Evolutionary conservation across 2,113 vertebrate species (phyloP).

Genomic region (Rhineura floridana): DNA sequence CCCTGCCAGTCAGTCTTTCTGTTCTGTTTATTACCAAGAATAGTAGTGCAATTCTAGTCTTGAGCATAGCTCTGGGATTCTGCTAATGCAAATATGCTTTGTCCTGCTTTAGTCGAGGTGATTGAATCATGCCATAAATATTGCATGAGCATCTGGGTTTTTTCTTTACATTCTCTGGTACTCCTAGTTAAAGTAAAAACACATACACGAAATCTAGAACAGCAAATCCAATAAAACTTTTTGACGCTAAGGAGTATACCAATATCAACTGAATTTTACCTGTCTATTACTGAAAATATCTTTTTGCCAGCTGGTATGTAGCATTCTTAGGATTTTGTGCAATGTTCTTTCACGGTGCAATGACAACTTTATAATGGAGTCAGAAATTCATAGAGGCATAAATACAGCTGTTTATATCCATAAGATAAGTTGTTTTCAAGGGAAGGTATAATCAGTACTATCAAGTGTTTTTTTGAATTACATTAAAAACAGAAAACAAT

Average conservation of each 20-base stretch:
- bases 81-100: background rate
- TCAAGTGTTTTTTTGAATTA: slow-evolving; percentile 74
- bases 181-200: background rate
- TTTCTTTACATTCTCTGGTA: background rate
- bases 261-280: slow-evolving; percentile 40
- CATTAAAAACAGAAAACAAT: slow-evolving; percentile 69
- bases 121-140: background rate
- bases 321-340: slow-evolving; percentile 46
- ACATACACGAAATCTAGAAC: background rate
- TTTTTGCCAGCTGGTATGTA: slow-evolving; percentile 57
- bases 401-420: slow-evolving; percentile 70
- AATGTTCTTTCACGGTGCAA: slow-evolving; percentile 43
- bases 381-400: slow-evolving; percentile 65
- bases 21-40: background rate
- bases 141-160: background rate
- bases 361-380: slow-evolving; percentile 69
- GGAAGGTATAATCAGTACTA: slow-evolving; percentile 68
- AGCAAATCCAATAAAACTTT: slow-evolving; percentile 7
- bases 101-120: background rate
- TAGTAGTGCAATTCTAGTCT: background rate
- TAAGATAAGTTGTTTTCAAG: slow-evolving; percentile 70
- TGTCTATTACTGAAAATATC: slow-evolving; percentile 43
- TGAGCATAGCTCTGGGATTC: background rate
- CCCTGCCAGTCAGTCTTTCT: background rate
- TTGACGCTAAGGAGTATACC: background rate